phyloP scores from a whole-genome alignment of 2,113 vertebrate genomes.

The Limanda limanda region DNA sequence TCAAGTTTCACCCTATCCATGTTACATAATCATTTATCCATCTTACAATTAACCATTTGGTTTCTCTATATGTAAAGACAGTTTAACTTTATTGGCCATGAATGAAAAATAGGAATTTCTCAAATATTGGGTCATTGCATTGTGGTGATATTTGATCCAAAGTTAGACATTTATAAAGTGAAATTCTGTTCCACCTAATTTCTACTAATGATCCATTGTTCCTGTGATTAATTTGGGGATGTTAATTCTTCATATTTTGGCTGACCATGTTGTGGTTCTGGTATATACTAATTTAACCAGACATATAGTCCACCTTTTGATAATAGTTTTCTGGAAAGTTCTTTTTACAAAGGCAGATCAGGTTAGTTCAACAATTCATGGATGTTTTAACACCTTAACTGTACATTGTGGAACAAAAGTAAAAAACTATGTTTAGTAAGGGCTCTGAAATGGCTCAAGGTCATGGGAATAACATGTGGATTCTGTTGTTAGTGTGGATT shows the following conservation, averaged over 20 bases:
- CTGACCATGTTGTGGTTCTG: background rate
- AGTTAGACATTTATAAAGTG: slow-evolving; percentile 16
- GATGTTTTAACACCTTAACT: background rate
- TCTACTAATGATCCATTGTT: slow-evolving; percentile 42
- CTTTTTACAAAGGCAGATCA: background rate
- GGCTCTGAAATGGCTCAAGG: background rate
- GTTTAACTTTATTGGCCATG: slow-evolving; percentile 29
- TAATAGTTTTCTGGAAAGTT: background rate
- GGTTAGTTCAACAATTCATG: background rate
- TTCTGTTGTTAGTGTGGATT: slow-evolving; percentile 26
- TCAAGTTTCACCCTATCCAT: slow-evolving; percentile 25
- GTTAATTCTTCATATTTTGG: slow-evolving; percentile 30
- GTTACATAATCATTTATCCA: slow-evolving; percentile 30
- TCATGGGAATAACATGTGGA: slow-evolving; percentile 33
- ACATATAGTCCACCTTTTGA: background rate
- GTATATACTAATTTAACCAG: background rate
- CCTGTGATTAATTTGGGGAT: slow-evolving; percentile 62
- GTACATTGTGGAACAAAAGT: background rate
- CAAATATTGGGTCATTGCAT: slow-evolving; percentile 16
- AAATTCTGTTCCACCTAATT: slow-evolving; percentile 19
- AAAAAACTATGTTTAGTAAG: background rate
- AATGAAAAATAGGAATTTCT: slow-evolving; percentile 38
- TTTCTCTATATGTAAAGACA: slow-evolving; percentile 47
- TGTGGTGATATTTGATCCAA: slow-evolving; percentile 40
- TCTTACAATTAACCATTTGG: slow-evolving; percentile 63